Percentiles rank a stretch among this genome's conserved stretches.
phyloP scores from a whole-genome alignment of 2,797 vertebrate species.

The Lemur catta region DNA sequence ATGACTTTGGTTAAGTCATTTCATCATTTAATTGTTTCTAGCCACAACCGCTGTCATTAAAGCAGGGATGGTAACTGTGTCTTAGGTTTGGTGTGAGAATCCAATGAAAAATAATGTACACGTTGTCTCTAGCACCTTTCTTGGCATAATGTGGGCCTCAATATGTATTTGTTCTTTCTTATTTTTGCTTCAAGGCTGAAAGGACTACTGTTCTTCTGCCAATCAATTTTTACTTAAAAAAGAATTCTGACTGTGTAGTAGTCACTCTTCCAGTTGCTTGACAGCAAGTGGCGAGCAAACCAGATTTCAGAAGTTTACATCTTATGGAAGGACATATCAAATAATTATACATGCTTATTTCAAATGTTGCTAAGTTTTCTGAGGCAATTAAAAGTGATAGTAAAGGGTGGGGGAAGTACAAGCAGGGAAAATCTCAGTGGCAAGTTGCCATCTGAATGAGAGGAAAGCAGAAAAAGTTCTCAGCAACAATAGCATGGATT shows the following conservation, averaged over 20 bases:
- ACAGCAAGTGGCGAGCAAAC: background rate
- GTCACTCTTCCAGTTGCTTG: background rate
- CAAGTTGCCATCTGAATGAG: background rate
- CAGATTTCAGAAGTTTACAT: background rate
- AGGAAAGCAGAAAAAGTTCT: background rate
- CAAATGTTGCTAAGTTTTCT: background rate
- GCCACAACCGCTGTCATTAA: background rate
- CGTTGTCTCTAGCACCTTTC: background rate
- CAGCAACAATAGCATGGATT: background rate
- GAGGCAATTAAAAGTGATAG: background rate
- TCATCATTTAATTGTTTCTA: background rate
- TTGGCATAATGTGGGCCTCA: background rate
- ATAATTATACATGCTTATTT: background rate
- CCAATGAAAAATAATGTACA: background rate
- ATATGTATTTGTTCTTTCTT: background rate
- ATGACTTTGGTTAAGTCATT: background rate
- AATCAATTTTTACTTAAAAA: background rate
- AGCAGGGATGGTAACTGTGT: background rate
- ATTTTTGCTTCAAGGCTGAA: background rate
- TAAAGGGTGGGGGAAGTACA: no score
- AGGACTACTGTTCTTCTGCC: background rate
- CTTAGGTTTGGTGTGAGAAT: background rate
- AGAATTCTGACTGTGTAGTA: background rate
- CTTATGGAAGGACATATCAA: background rate
- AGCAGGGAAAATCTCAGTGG: background rate